Base-by-base conservation (phyloP, 2,797 vertebrate species). In the Tauraco hartlaubi region DNA sequence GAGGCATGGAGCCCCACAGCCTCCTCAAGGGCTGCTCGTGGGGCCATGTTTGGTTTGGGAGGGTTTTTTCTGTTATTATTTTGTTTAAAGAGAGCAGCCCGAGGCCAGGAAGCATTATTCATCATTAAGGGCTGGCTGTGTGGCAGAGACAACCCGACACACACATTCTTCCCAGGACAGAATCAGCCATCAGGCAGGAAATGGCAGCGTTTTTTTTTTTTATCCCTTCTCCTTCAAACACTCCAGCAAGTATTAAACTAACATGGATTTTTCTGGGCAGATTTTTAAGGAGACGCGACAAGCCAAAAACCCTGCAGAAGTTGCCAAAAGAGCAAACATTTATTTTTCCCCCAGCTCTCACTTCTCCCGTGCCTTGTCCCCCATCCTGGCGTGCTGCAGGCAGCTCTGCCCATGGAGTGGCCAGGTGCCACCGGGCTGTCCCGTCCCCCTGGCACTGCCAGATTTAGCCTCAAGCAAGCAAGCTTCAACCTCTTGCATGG, bases 171-270 rank as follows among this genome's bases (percentile, higher is more conserved):
- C 94, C 80, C 56, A 67, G 61, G 80, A 69, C 89, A 95, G 71
- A 89, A 89, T 62, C 82, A 78, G 84, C 78, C 94, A 95, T 88
- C 78, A 89, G 79, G 87, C 95, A 97, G 95, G 94, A 97, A 97
- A 95, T 71, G 46, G 92, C 90, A 96, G 72, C 4, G 15, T 48
- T 63, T 74, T 43, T 41, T 69, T 69, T 78, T 81, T 43, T 37
- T 9, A 10, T 5, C 39, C 31, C 44, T 61, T 46, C 66, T 90
- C 28, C 77, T 87, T 85, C 72, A 91, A 94, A 94, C 83, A 87
- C 92, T 88, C 35, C 64, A 63, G 83, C 37, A 87, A 93, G 85
- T 91, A 94, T 90, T 84, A 92, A 94, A 82, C 79, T 80, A 94
- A 88, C 75, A 79, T 13, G 51, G 66, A 64, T 81, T 88, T 71